Base-by-base conservation (phyloP, 2,113 vertebrate species). In the Ranitomeya variabilis region DNA sequence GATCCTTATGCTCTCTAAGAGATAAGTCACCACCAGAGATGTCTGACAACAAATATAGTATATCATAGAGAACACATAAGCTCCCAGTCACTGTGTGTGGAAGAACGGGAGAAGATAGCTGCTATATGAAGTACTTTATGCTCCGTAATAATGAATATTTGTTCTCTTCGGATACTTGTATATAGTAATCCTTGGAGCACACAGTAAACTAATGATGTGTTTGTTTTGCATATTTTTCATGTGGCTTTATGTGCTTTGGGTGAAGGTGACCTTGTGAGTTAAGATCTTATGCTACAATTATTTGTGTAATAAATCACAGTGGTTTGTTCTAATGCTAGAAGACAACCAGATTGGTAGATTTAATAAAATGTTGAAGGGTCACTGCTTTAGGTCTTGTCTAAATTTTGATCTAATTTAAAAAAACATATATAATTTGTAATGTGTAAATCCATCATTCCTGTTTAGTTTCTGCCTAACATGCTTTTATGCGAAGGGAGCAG, bases 371-470 rank as follows among this genome's bases (percentile, higher is more conserved):
- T 14, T 13, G 54, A 79, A 2, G 21, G 77, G 54, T 79, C 52
- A 8, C 11, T 14, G 69, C 13, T 1, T 71, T 26, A n/a, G 51
- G 19, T 78, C 31, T 78, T 31, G 55, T 77, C 16, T 86, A 26
- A 45, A 77, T 78, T 86, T 21, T 64, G 19, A 64, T 64, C 55
- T 66, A 6, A 86, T 86, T 78, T 78, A 37, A 79, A 52, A 52
- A 31, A 79, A 31, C 18, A 62, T 37, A 80, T 45, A 79, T 86
- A 54, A 31, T 66, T 51, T 23, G 4, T 26, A 78, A 77, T 79
- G 21, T 54, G 12, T 62, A 86, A 67, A 59, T 81, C 78, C 52
- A 69, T 86, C 71, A 77, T 26, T 76, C 13, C 21, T 19, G 3
- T 80, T 69, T 11, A 45, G 79, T 21, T 37, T 71, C 80, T 71